Conservation (phyloP, 2,797 vertebrate species). For the Propithecus perrieri region DNA sequence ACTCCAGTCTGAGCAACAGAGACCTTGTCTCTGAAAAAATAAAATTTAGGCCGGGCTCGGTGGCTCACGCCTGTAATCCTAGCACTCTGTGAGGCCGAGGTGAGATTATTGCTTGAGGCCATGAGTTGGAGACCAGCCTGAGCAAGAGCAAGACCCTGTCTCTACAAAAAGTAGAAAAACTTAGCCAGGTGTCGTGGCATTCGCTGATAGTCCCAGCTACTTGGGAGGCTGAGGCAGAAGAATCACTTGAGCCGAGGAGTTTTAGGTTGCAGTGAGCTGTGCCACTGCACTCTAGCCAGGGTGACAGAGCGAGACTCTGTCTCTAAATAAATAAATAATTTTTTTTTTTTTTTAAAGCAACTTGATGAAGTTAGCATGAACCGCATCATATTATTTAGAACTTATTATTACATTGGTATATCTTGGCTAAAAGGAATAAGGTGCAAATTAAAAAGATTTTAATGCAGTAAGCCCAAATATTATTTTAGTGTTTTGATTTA, state of each 20-base stretch:
- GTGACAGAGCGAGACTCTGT: too few relatives aligned
- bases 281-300: too few relatives aligned
- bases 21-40: neutral
- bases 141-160: neutral
- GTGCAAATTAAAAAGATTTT: neutral
- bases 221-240: too few relatives aligned
- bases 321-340: too few relatives aligned
- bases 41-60: neutral
- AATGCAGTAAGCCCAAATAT: neutral
- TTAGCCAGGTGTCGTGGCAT: too few relatives aligned
- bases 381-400: neutral
- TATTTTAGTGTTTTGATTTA: neutral
- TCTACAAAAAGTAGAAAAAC: neutral
- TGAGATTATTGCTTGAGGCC: too few relatives aligned
- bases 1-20: neutral
- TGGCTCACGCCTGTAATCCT: too few relatives aligned
- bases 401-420: neutral
- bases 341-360: neutral
- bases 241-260: too few relatives aligned
- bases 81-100: too few relatives aligned
- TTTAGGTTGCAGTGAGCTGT: too few relatives aligned
- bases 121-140: neutral
- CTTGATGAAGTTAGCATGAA: neutral
- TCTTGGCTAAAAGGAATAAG: neutral
- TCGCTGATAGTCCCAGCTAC: too few relatives aligned